Conservation (phyloP, 2,797 vertebrate species). For the Argentina silus region DNA sequence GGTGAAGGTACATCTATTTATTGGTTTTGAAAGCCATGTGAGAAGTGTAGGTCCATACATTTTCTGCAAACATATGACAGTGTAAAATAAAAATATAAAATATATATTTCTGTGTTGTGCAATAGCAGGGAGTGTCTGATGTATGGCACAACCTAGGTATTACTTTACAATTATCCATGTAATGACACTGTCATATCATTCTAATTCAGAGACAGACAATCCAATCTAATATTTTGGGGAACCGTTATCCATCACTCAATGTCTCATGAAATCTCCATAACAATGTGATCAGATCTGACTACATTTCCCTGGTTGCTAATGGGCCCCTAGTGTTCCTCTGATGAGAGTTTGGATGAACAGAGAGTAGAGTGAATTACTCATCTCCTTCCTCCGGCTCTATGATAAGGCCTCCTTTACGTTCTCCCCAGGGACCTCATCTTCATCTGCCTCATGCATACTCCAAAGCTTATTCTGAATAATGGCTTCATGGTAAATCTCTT, state of each 20-base stretch:
- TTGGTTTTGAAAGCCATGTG: too few species aligned
- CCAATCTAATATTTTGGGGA: background rate
- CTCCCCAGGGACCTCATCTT: background rate
- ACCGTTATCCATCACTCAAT: conserved; percentile 23
- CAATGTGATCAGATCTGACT: background rate
- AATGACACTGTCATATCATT: background rate
- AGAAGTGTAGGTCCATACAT: too few species aligned
- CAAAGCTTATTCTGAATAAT: conserved; percentile 19
- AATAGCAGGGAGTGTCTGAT: too few species aligned
- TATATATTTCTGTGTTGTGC: too few species aligned
- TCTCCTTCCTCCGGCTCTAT: conserved; percentile 16
- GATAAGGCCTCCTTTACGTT: background rate
- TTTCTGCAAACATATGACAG: too few species aligned
- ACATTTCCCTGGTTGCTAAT: background rate
- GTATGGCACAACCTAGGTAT: background rate
- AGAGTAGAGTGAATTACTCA: conserved; percentile 9
- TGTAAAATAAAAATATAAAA: too few species aligned
- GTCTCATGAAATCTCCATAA: conserved; percentile 13
- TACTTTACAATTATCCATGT: background rate
- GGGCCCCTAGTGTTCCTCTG: background rate
- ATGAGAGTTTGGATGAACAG: background rate
- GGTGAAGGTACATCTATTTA: too few species aligned
- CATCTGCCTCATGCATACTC: conserved; percentile 18
- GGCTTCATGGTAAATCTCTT: conserved; percentile 6
- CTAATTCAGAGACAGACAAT: background rate